Evolutionary conservation across 30 jellyfish, hydroid and myxozoan genomes (phyloP).

Genomic region (Catostylus mosaicus): DNA sequence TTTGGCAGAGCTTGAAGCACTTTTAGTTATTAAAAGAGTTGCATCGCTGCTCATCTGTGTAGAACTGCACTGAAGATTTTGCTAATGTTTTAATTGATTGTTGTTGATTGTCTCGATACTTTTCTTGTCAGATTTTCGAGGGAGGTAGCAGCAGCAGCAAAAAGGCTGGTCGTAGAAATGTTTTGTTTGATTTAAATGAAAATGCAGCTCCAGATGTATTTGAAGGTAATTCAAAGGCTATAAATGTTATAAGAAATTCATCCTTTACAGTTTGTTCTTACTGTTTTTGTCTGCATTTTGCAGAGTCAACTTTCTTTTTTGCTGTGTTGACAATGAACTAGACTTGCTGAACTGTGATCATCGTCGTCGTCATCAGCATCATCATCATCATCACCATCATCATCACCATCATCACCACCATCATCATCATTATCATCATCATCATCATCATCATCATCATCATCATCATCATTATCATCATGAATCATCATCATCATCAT

Average conservation of each 20-base stretch:
- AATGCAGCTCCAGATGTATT: conserved; percentile 1
- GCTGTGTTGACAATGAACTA: too few species aligned
- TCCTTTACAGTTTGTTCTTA: background rate
- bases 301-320: background rate
- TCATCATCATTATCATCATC: too few species aligned
- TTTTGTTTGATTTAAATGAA: conserved; percentile 37
- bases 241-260: background rate
- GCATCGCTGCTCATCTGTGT: background rate
- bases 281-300: background rate
- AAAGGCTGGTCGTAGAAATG: conserved; percentile 10
- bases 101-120: background rate
- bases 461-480: too few species aligned
- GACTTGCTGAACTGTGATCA: background rate
- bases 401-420: background rate
- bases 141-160: conserved; percentile 13
- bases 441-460: too few species aligned
- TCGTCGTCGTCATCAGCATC: background rate
- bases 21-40: background rate
- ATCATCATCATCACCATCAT: background rate
- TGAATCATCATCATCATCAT: too few species aligned
- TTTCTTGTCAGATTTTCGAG: background rate
- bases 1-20: background rate
- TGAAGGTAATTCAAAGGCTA: conserved; percentile 2
- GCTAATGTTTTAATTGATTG: background rate
- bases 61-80: background rate